phyloP scores from a whole-genome alignment of 1,140 invertebrate genomes.

The Heliconius melpomene region DNA sequence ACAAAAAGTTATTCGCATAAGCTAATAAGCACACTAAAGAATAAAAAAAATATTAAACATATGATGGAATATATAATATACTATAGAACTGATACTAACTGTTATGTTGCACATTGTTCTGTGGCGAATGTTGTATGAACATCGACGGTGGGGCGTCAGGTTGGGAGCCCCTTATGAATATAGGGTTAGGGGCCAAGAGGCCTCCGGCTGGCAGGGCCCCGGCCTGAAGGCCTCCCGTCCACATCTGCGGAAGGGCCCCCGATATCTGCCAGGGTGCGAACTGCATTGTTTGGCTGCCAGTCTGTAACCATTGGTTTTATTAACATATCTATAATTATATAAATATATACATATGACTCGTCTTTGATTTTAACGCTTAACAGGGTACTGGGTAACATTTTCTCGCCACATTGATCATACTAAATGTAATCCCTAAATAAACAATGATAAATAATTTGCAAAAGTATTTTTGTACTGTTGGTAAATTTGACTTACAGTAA shows the following conservation, averaged over 20 bases:
- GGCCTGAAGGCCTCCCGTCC: slow-evolving; percentile 86
- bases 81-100: slow-evolving; percentile 53
- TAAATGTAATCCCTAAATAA: too few species aligned
- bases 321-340: slow-evolving; percentile 10
- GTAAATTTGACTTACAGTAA: too few species aligned
- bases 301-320: slow-evolving; percentile 55
- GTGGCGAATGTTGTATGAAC: slow-evolving; percentile 93
- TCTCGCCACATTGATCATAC: too few species aligned
- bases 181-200: slow-evolving; percentile 87
- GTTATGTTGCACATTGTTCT: slow-evolving; percentile 74
- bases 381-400: too few species aligned
- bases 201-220: slow-evolving; percentile 65
- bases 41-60: not conserved
- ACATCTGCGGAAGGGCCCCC: slow-evolving; percentile 85
- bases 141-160: slow-evolving; percentile 86
- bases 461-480: too few species aligned
- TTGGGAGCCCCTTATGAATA: slow-evolving; percentile 90
- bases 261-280: slow-evolving; percentile 83
- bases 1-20: slow-evolving; percentile 11
- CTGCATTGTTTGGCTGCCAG: slow-evolving; percentile 83
- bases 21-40: slow-evolving; percentile 4
- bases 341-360: not conserved
- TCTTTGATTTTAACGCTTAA: too few species aligned
- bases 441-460: too few species aligned
- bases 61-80: not conserved